Conservation (phyloP, 2,113 vertebrate genomes). For the Sterrhoptilus dennistouni region DNA sequence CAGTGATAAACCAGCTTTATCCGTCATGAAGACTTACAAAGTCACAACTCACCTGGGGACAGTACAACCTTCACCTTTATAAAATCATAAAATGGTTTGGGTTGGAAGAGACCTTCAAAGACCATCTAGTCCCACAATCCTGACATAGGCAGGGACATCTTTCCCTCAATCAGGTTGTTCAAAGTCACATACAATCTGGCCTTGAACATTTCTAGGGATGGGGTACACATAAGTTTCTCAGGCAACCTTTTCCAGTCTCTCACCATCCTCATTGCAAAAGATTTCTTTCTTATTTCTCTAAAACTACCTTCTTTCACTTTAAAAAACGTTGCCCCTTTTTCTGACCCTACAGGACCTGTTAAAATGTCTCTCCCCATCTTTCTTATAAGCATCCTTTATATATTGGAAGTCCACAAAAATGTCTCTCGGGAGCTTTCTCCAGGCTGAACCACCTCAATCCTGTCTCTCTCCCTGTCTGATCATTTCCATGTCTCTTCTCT, state of each 20-base stretch:
- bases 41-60: neutral
- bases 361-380: neutral
- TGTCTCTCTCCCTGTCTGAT: neutral
- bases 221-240: neutral
- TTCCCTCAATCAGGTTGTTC: neutral
- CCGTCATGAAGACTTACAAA: neutral
- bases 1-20: neutral
- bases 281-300: neutral
- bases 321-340: neutral
- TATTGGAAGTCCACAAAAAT: neutral
- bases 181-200: neutral
- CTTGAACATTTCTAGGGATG: neutral
- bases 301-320: neutral
- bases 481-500: neutral
- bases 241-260: neutral
- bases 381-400: neutral
- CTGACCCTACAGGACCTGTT: neutral
- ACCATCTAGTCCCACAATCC: neutral
- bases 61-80: neutral
- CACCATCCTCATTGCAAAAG: neutral
- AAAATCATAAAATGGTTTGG: neutral
- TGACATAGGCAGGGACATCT: neutral
- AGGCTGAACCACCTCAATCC: neutral
- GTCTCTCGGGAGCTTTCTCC: neutral
- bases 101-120: neutral